Evolutionary conservation across 2,797 vertebrate genomes (phyloP).

Genomic region (Acanthornis magna): DNA sequence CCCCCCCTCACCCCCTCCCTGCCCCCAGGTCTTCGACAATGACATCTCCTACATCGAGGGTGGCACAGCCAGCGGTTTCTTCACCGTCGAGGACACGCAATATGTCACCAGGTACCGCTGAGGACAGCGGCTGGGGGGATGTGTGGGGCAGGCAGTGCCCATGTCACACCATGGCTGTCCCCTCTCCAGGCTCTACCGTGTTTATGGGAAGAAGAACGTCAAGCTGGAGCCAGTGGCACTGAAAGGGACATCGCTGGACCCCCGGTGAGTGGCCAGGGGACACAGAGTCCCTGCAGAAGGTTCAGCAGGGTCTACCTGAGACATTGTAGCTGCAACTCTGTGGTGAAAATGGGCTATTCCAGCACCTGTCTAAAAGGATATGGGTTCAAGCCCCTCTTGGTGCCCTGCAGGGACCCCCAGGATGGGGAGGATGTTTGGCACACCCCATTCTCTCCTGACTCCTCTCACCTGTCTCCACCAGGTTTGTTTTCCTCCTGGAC

Average conservation of each 20-base stretch:
- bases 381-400: background rate
- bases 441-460: background rate
- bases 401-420: accelerated
- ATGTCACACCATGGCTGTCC: accelerated
- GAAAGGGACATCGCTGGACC: constrained; percentile 89
- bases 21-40: constrained; percentile 87
- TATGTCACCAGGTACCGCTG: constrained; percentile 82
- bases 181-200: constrained; percentile 85
- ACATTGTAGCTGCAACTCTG: background rate
- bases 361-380: background rate
- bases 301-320: background rate
- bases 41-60: constrained; percentile 98
- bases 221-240: constrained; percentile 88
- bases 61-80: constrained; percentile 94
- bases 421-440: accelerated
- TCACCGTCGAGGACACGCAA: constrained; percentile 89
- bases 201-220: constrained; percentile 95
- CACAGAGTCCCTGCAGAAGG: background rate
- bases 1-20: background rate
- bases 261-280: constrained; percentile 77
- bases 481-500: constrained; percentile 94
- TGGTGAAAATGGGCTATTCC: accelerated
- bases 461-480: constrained; percentile 40
- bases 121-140: too few relatives aligned
- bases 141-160: background rate